Base-by-base conservation (phyloP, 2,888 invertebrate genomes). In the Sarcophaga rosellei region DNA sequence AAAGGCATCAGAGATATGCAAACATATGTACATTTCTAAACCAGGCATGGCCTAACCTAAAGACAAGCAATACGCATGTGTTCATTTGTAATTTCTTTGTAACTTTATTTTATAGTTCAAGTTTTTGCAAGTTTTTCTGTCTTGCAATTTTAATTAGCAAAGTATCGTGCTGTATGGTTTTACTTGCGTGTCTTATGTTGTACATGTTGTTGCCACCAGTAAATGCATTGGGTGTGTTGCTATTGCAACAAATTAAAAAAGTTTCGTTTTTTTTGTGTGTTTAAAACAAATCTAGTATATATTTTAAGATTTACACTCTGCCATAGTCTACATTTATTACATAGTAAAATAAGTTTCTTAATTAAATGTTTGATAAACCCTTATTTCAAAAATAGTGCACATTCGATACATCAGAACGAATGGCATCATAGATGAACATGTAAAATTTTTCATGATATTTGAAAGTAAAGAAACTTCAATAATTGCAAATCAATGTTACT, bases 351-450 rank as follows among this genome's bases (percentile, higher is more conserved):
- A 20, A 35, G 35, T 45, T 68, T 68, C 35, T 68, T 23, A 61
- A 68, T 44, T 68, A 59, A 76, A 77, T 77, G 69, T 73, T 73
- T 73, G 21, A 61, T 62, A 23, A 15, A n/a, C 17, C 61, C 44
- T 59, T 23, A 47, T 47, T 10, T 35, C 2, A 35, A 35, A 35
- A 35, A 35, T 35, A 35, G 1, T 35, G 35, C 35, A 35, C 35
- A 35, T 35, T 35, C 35, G 35, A 35, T 35, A 35, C 35, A 35
- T 35, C 35, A 35, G 35, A 35, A 35, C 10, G 35, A 35, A 35
- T 35, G 35, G 8, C 35, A 35, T 35, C 35, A 35, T 35, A 35
- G 35, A 8, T 35, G 35, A 35, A 6, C 6, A 6, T 0, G 35
- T 35, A 35, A 35, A 35, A 35, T 35, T 35, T 5, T 35, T 35